Evolutionary conservation across 2,113 vertebrate species (phyloP).

Genomic region (Hystrix brachyura): DNA sequence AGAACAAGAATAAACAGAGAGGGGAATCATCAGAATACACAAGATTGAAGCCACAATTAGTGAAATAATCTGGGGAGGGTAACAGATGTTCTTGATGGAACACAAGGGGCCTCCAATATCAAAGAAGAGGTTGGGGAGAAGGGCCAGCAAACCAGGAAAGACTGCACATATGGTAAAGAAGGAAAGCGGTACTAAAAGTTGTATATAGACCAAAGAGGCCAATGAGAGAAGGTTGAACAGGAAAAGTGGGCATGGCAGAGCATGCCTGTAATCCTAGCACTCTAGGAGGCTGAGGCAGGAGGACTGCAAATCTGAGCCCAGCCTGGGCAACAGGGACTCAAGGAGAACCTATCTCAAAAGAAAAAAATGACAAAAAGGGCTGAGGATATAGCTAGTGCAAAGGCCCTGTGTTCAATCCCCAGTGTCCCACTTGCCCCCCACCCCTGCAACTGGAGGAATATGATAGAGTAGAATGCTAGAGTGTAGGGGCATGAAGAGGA

Average conservation of each 20-base stretch:
- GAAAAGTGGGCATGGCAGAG: neutral
- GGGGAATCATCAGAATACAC: neutral
- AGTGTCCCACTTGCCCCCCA: neutral
- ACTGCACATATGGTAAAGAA: neutral
- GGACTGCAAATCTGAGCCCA: neutral
- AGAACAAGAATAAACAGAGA: neutral
- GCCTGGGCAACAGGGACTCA: neutral
- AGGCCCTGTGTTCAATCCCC: neutral
- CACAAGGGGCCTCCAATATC: neutral
- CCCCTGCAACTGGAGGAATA: neutral
- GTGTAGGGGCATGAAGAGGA: neutral
- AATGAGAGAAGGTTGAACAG: neutral
- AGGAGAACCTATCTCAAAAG: neutral
- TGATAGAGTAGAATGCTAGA: neutral
- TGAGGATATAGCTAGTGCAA: neutral
- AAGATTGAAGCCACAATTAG: neutral
- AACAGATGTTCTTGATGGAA: neutral
- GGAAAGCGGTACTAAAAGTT: neutral
- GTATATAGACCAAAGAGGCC: neutral
- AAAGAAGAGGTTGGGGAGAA: neutral
- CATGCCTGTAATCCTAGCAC: neutral
- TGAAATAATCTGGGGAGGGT: neutral
- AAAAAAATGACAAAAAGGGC: neutral
- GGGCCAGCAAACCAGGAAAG: neutral
- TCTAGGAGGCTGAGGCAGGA: neutral